Conservation (phyloP, 2,113 vertebrate species). For the Cygnus buccinator region DNA sequence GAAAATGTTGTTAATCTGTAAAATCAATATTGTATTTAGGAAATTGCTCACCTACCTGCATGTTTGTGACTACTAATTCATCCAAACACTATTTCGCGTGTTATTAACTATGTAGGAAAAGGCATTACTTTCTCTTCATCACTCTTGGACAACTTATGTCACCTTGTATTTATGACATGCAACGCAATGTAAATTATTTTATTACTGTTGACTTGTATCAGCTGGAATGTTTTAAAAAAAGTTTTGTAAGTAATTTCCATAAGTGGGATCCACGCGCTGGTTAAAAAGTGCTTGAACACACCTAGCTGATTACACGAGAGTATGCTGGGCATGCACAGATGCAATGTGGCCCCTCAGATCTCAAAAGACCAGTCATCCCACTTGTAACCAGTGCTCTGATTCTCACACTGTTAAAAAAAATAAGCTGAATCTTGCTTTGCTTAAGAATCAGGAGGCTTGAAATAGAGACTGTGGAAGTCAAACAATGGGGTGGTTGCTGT, state of each 20-base stretch:
- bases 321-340: neutral
- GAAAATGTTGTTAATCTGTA: constrained; percentile 69
- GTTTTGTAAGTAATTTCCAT: neutral
- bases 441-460: neutral
- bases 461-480: neutral
- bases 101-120: constrained; percentile 7
- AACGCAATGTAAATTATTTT: neutral
- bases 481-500: neutral
- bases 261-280: neutral
- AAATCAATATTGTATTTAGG: constrained; percentile 60
- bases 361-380: neutral
- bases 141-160: neutral
- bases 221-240: neutral
- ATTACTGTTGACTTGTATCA: neutral
- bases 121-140: neutral
- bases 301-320: neutral
- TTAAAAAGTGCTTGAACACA: neutral
- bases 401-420: neutral
- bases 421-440: neutral
- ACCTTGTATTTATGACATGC: neutral
- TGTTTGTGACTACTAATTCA: constrained; percentile 28
- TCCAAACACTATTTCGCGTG: neutral
- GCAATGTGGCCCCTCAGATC: neutral
- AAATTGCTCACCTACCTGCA: constrained; percentile 27
- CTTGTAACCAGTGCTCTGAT: neutral